Evolutionary conservation across 2,888 invertebrate genomes (phyloP).

Genomic region (Phortica magna): DNA sequence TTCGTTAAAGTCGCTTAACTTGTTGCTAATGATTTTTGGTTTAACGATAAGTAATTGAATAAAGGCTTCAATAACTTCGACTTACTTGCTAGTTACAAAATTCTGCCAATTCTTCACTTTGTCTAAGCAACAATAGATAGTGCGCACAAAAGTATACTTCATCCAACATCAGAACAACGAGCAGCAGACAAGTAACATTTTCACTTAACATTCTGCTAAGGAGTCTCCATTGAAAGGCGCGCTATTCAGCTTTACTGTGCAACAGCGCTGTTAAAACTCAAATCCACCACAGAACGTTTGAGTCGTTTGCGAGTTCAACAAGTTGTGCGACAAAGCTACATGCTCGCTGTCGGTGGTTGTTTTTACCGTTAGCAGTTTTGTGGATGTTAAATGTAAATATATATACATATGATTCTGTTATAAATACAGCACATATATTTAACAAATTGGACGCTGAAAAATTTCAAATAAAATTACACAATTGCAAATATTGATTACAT

Average conservation of each 20-base stretch:
- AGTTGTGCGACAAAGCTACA: slow-evolving; percentile 27
- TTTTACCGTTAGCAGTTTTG: slow-evolving; percentile 10
- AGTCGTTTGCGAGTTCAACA: background rate
- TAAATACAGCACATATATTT: background rate
- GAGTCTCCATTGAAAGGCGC: background rate
- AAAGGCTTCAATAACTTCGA: too few species aligned
- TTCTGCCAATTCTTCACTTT: too few species aligned
- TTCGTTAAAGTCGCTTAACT: background rate
- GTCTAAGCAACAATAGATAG: too few species aligned
- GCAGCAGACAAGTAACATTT: background rate
- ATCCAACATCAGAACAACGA: too few species aligned
- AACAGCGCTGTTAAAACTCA: background rate
- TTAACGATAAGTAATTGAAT: too few species aligned
- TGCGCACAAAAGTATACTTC: too few species aligned
- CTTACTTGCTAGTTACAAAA: too few species aligned
- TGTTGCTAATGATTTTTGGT: too few species aligned
- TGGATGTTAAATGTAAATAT: slow-evolving; percentile 6
- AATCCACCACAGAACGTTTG: background rate
- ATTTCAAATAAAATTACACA: background rate
- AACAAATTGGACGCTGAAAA: background rate
- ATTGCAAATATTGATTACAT: background rate
- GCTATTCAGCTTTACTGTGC: background rate
- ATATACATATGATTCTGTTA: too few species aligned
- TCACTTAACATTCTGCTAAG: background rate
- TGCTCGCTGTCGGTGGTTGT: background rate